Evolutionary conservation across 2,113 vertebrate genomes (phyloP).

Genomic region (Tragulus kanchil): DNA sequence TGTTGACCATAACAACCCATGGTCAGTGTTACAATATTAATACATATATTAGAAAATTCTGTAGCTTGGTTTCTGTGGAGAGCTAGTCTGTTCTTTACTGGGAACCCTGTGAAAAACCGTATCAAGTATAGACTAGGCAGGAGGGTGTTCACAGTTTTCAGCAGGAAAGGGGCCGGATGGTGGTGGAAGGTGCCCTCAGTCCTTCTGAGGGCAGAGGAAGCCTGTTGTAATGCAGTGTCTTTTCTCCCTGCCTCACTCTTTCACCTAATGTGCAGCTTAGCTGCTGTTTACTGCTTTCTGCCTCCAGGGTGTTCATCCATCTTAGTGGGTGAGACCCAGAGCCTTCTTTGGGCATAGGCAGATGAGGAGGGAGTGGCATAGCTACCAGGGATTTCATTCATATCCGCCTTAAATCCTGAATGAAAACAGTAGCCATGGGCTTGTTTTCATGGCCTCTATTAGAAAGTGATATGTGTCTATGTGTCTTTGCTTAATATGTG

Average conservation of each 20-base stretch:
- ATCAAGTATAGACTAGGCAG: not conserved
- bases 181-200: not conserved
- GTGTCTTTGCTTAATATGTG: not conserved
- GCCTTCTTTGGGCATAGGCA: not conserved
- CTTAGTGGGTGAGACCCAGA: not conserved
- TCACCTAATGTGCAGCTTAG: not conserved
- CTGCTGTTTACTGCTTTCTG: not conserved
- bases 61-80: not conserved
- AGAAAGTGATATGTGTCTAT: not conserved
- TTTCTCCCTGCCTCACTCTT: not conserved
- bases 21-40: not conserved
- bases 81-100: not conserved
- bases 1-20: not conserved
- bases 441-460: not conserved
- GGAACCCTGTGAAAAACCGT: not conserved
- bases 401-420: not conserved
- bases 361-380: not conserved
- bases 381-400: not conserved
- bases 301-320: not conserved
- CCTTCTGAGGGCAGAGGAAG: too few species aligned
- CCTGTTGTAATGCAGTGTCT: not conserved
- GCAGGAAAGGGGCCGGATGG: not conserved
- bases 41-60: not conserved
- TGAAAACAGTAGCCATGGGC: not conserved
- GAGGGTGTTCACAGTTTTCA: not conserved